A percentile compares a stretch with the other conserved stretches of the same genome.
Evolutionary conservation across 2,888 invertebrate species (phyloP).

Genomic region (Zaprionus obscuricornis): DNA sequence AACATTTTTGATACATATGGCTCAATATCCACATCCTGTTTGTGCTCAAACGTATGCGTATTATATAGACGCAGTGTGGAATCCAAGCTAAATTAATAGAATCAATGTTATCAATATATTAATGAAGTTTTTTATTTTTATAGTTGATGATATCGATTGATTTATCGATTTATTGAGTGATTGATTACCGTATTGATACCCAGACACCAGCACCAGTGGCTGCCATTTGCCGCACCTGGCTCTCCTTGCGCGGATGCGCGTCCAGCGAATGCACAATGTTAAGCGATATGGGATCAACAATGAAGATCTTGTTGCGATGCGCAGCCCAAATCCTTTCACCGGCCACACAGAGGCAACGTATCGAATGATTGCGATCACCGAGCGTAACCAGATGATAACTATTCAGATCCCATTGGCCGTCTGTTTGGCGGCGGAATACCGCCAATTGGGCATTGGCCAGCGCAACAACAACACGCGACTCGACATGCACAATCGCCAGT

Average conservation of each 20-base stretch:
- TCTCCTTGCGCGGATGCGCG: conserved; percentile 98
- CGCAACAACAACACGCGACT: conserved; percentile 96
- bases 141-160: too few relatives aligned
- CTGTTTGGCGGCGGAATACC: conserved; percentile 91
- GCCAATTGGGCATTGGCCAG: conserved; percentile 97
- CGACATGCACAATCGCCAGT: conserved; percentile 95
- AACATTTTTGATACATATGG: conserved; percentile 99
- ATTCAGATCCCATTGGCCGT: conserved; percentile 97
- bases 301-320: conserved; percentile 97
- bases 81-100: conserved; percentile 88
- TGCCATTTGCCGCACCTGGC: conserved; percentile 97
- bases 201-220: conserved; percentile 99
- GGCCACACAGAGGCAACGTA: conserved; percentile 95
- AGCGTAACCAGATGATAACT: conserved; percentile 96
- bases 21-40: conserved; percentile 99
- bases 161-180: neutral
- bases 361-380: conserved; percentile 84
- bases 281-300: conserved; percentile 94
- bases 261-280: conserved; percentile 91
- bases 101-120: too few relatives aligned
- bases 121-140: too few relatives aligned
- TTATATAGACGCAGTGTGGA: conserved; percentile 98
- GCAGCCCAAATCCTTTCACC: conserved; percentile 98
- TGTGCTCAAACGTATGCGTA: conserved; percentile 97
- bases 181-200: conserved; percentile 91